phyloP scores from a whole-genome alignment of 2,797 vertebrate genomes.

The Xyrichtys novacula region DNA sequence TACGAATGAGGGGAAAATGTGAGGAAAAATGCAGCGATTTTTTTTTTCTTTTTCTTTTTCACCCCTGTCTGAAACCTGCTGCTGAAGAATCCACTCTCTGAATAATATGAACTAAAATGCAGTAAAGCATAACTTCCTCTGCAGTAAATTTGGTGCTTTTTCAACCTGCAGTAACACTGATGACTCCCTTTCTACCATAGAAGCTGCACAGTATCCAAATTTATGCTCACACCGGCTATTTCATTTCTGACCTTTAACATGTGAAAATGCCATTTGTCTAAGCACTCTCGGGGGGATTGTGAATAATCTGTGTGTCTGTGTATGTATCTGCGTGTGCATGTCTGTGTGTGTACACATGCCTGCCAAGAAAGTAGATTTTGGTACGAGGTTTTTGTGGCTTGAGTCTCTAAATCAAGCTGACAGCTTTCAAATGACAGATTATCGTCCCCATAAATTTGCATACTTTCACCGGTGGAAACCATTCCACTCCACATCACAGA shows the following conservation, averaged over 20 bases:
- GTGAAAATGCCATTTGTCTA: slow-evolving; percentile 70
- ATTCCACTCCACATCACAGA: slow-evolving; percentile 42
- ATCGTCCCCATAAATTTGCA: slow-evolving; percentile 60
- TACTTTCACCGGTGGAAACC: slow-evolving; percentile 38
- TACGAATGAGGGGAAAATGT: not conserved
- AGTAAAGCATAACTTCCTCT: slow-evolving; percentile 27
- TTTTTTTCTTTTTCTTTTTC: not conserved
- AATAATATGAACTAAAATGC: slow-evolving; percentile 38
- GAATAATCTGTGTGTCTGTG: slow-evolving; percentile 58
- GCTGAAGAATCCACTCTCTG: slow-evolving; percentile 25
- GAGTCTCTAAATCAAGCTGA: slow-evolving; percentile 65
- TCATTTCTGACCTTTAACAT: slow-evolving; percentile 75
- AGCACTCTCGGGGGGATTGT: slow-evolving; percentile 59
- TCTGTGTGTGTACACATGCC: slow-evolving; percentile 30
- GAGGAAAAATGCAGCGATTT: not conserved
- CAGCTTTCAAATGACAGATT: slow-evolving; percentile 67
- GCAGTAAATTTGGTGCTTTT: slow-evolving; percentile 34
- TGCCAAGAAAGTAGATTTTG: slow-evolving; percentile 71
- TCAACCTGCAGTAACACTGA: slow-evolving; percentile 52
- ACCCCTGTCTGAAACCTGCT: slow-evolving; percentile 16
- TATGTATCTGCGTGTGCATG: slow-evolving; percentile 31
- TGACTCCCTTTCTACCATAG: slow-evolving; percentile 28
- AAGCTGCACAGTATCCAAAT: slow-evolving; percentile 29
- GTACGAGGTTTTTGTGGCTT: slow-evolving; percentile 54
- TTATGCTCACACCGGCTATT: slow-evolving; percentile 45